Evolutionary conservation across 92 coral and sea anemone genomes (phyloP).

Genomic region (Parazoanthus atlanticus): DNA sequence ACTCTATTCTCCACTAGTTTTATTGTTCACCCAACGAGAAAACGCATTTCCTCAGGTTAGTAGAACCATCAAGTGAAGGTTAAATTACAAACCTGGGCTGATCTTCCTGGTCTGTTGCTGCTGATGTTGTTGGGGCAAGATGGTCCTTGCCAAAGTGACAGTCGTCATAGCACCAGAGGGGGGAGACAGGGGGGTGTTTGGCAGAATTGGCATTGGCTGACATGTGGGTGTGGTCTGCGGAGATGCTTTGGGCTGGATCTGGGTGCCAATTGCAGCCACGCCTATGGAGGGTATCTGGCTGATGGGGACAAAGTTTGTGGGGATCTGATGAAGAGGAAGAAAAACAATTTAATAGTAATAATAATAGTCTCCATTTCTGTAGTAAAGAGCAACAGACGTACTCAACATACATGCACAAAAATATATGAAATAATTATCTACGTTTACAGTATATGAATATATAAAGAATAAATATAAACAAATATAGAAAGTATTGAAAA

Average conservation of each 20-base stretch:
- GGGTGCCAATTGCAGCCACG: conserved; percentile 81
- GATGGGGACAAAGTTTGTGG: conserved; percentile 87
- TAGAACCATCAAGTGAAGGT: too few species aligned
- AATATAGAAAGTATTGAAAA: too few species aligned
- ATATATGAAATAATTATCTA: too few species aligned
- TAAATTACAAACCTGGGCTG: conserved; percentile 51
- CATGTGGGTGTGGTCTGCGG: conserved; percentile 86
- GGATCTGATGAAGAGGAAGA: conserved; percentile 56
- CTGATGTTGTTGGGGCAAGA: conserved; percentile 77
- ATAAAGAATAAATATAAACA: too few species aligned
- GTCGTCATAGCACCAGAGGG: conserved; percentile 85
- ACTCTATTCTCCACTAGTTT: neutral
- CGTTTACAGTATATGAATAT: too few species aligned
- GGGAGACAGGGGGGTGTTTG: conserved; percentile 86
- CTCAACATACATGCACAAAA: too few species aligned
- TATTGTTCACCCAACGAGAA: neutral
- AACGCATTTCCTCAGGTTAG: neutral
- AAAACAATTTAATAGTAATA: neutral
- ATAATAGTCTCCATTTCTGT: too few species aligned
- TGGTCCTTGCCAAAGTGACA: conserved; percentile 80
- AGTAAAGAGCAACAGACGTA: too few species aligned
- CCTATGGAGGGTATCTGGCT: conserved; percentile 80
- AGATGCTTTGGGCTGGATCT: conserved; percentile 84
- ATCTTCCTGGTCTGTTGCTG: conserved; percentile 82
- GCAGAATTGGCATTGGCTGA: conserved; percentile 87